Base-by-base conservation (phyloP, 2,797 vertebrate species). In the Danio kyathit region DNA sequence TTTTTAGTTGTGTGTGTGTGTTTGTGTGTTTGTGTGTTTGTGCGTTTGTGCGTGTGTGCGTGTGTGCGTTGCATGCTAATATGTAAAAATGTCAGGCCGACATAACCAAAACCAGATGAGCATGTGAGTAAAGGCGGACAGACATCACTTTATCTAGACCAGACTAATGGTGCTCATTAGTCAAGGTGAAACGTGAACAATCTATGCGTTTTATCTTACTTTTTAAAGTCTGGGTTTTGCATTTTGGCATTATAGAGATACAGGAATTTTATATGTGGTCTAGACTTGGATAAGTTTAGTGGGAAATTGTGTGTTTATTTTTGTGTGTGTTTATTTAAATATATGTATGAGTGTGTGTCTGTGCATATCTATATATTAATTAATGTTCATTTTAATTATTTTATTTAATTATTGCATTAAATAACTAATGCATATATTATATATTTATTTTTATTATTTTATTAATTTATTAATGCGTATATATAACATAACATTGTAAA, bases 91-190 rank as follows among this genome's bases (percentile, higher is more conserved):
- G 21, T 40, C 70, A 75, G 70, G 16, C 64, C 12, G n/a, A 59
- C 40, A n/a, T 64, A 64, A 84, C 74, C 57, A 49, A 61, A 59
- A 72, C 12, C 83, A 78, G 83, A 74, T 74, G 70, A 49, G 43
- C 29, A 14, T 52, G 16, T 66, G 63, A 14, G 17, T 81, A 11
- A 40, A 52, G 21, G 74, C 12, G 5, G 57, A 44, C 16, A 54
- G 82, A 73, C 19, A 40, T 70, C 48, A 57, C 43, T 74, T 70
- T 52, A 81, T 81, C 46, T 70, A 71, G 61, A 63, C 61, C 74
- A 40, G 79, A 79, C 83, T 74, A 82, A 80, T 88, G 86, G 74
- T 86, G 59, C 79, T 76, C 29, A 69, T 89, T 86, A 85, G 66
- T 40, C 49, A 14, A 57, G n/a, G n/a, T 21, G 14, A 75, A 71